Evolutionary conservation across 1,140 invertebrate genomes (phyloP).

Genomic region (Batillaria attramentaria): DNA sequence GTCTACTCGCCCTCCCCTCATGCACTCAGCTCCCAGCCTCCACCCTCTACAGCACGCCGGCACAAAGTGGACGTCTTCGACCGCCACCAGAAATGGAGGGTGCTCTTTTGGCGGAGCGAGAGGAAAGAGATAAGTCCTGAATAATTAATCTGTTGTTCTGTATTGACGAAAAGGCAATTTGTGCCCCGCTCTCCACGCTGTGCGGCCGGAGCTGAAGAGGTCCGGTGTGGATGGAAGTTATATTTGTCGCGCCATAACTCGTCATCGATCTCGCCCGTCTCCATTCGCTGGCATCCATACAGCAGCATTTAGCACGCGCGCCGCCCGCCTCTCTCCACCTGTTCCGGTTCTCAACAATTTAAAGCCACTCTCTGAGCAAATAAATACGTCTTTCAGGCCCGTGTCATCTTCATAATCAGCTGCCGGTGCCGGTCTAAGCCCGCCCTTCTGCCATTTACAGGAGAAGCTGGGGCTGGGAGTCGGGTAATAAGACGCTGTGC

Average conservation of each 20-base stretch:
- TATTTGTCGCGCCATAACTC: conserved; percentile 14
- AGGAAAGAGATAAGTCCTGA: conserved; percentile 20
- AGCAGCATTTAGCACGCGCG: background rate
- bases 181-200: too few species aligned
- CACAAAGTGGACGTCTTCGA: conserved; percentile 18
- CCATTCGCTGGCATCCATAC: background rate
- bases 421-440: background rate
- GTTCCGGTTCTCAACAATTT: conserved; percentile 17
- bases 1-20: too few species aligned
- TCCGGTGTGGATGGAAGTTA: background rate
- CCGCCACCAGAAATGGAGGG: conserved; percentile 1
- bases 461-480: too few species aligned
- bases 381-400: conserved; percentile 13
- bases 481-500: too few species aligned
- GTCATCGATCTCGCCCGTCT: background rate
- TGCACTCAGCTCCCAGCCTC: too few species aligned
- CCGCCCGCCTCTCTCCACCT: background rate
- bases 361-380: conserved; percentile 15
- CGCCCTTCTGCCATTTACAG: background rate
- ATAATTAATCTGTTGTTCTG: conserved; percentile 27
- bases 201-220: too few species aligned
- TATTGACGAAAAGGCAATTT: conserved; percentile 30
- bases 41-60: background rate
- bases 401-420: conserved; percentile 9
- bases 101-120: conserved; percentile 22